phyloP scores from a whole-genome alignment of 2,888 invertebrate species.

The Xylophagus ater region DNA sequence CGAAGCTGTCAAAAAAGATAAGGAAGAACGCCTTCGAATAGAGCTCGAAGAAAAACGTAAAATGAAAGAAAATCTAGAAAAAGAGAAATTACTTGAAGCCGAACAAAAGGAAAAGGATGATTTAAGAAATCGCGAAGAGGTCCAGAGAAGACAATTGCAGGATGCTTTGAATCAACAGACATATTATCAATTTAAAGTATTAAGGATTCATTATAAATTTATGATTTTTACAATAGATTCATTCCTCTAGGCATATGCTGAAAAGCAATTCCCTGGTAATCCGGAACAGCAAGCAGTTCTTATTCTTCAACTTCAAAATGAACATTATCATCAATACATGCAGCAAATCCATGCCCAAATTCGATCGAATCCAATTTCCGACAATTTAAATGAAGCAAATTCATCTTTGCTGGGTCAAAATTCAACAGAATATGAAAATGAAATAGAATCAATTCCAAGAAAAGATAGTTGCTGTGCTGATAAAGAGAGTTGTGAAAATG shows the following conservation, averaged over 20 bases:
- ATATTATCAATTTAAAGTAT: slow-evolving; percentile 67
- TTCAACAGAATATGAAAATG: slow-evolving; percentile 24
- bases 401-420: slow-evolving; percentile 26
- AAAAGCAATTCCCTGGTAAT: slow-evolving; percentile 81
- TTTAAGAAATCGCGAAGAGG: slow-evolving; percentile 28
- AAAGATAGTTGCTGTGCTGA: slow-evolving; percentile 18
- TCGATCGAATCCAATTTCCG: not conserved
- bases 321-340: slow-evolving; percentile 98
- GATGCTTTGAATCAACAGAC: slow-evolving; percentile 94
- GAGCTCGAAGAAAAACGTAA: slow-evolving; percentile 30
- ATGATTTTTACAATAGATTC: slow-evolving; percentile 54
- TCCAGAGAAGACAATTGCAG: slow-evolving; percentile 64
- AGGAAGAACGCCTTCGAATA: slow-evolving; percentile 62
- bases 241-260: slow-evolving; percentile 81
- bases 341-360: slow-evolving; percentile 63
- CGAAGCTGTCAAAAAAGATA: slow-evolving; percentile 81
- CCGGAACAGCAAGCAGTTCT: slow-evolving; percentile 86
- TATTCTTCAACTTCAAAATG: slow-evolving; percentile 91
- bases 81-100: slow-evolving; percentile 48
- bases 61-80: slow-evolving; percentile 33
- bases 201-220: too few species aligned
- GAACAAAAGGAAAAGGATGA: slow-evolving; percentile 29
- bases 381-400: slow-evolving; percentile 18
- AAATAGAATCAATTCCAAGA: slow-evolving; percentile 18
- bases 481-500: slow-evolving; percentile 22